Conservation (phyloP, 2,113 vertebrate species). For the Scalopus aquaticus region DNA sequence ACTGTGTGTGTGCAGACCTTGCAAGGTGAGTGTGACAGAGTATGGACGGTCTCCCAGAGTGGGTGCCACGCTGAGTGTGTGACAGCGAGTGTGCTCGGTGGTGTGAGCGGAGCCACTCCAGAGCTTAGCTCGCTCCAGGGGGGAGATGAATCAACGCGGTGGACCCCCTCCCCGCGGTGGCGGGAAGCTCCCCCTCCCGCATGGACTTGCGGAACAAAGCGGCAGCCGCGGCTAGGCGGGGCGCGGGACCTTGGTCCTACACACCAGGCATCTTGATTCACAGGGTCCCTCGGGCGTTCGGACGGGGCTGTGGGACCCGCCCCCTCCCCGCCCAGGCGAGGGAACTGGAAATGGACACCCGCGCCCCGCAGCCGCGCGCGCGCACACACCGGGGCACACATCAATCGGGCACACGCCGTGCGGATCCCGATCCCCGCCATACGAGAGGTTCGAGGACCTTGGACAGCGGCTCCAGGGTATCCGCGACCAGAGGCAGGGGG, state of each 20-base stretch:
- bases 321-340: conserved; percentile 20
- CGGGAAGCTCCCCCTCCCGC: conserved; percentile 67
- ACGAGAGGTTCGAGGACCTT: conserved; percentile 20
- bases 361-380: not conserved
- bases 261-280: not conserved
- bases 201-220: conserved; percentile 65
- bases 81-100: conserved; percentile 17
- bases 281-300: not conserved
- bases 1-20: conserved; percentile 17
- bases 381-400: not conserved
- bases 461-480: conserved; percentile 29
- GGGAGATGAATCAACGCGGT: conserved; percentile 54
- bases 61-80: conserved; percentile 39
- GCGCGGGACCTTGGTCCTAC: not conserved
- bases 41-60: not conserved
- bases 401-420: not conserved
- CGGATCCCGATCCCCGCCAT: not conserved
- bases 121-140: not conserved
- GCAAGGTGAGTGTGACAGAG: not conserved
- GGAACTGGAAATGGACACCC: conserved; percentile 37
- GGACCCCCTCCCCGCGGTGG: conserved; percentile 43
- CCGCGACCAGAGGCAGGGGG: not conserved
- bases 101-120: not conserved
- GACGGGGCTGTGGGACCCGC: conserved; percentile 14
- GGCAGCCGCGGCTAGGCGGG: not conserved